Evolutionary conservation across 2,797 vertebrate genomes (phyloP).

Genomic region (Trachops cirrhosus): DNA sequence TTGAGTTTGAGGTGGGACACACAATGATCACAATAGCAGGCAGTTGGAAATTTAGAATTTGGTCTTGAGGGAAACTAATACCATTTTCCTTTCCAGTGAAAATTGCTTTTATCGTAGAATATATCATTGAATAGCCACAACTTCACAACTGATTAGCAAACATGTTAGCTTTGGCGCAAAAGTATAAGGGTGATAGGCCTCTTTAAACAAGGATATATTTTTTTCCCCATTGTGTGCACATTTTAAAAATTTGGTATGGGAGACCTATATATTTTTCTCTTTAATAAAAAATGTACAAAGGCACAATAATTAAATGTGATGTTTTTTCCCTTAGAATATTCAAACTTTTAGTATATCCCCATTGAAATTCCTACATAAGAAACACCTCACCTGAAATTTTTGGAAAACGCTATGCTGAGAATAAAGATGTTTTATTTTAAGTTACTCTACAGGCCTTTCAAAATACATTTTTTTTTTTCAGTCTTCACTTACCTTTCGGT

Average conservation of each 20-base stretch:
- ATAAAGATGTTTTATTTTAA: not conserved
- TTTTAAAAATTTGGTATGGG: not conserved
- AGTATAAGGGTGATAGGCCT: not conserved
- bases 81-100: not conserved
- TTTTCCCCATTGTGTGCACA: not conserved
- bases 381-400: not conserved
- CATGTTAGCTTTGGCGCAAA: not conserved
- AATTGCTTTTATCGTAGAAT: not conserved
- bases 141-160: not conserved
- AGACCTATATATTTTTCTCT: not conserved
- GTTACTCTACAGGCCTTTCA: not conserved
- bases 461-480: not conserved
- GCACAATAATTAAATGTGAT: not conserved
- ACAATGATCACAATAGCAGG: not conserved
- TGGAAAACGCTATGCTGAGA: not conserved
- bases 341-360: not conserved
- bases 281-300: not conserved
- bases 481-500: not conserved
- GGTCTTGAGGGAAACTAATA: not conserved
- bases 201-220: not conserved
- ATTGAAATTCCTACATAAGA: not conserved
- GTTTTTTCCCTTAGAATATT: not conserved
- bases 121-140: not conserved
- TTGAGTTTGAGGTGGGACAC: not conserved
- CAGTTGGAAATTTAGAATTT: not conserved